phyloP scores from a whole-genome alignment of 2,888 invertebrate species.

The Melieria omissa region DNA sequence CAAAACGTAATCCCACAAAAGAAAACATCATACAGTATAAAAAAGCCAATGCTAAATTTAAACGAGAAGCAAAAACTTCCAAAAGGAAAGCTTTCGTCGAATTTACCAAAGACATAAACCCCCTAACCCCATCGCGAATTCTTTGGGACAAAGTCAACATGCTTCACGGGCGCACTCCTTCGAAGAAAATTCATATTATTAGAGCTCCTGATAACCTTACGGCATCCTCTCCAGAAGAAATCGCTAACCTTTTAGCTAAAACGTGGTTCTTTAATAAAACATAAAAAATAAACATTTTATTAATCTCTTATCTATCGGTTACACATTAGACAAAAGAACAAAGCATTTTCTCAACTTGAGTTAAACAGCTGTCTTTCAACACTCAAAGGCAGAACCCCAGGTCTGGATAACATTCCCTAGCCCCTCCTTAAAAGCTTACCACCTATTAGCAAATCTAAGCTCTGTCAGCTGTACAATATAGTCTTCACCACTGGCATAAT shows the following conservation, averaged over 20 bases:
- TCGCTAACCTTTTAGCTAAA: not conserved
- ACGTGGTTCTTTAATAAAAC: not conserved
- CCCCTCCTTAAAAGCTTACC: no score
- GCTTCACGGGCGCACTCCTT: not conserved
- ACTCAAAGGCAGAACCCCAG: no score
- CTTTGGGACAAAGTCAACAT: slow-evolving; percentile 19
- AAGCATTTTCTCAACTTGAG: no score
- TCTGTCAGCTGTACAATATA: no score
- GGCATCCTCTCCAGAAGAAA: not conserved
- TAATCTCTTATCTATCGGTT: no score
- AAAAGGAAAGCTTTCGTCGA: slow-evolving; percentile 9
- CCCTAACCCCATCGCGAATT: not conserved
- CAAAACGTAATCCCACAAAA: not conserved
- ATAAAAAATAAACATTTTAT: no score
- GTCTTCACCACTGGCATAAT: no score
- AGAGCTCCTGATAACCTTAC: not conserved
- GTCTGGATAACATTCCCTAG: no score
- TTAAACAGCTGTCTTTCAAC: no score
- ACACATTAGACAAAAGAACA: no score
- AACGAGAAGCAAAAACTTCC: slow-evolving; percentile 8
- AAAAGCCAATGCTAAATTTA: slow-evolving; percentile 25
- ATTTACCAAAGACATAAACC: slow-evolving; percentile 14
- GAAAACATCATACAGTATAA: slow-evolving; percentile 13
- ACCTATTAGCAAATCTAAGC: no score
- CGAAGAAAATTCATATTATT: not conserved